These are phyloP conservation scores for Neotoxoptera formosana DNA, from an alignment of 1,140 invertebrate species.

Conservation along the genomic window DNA sequence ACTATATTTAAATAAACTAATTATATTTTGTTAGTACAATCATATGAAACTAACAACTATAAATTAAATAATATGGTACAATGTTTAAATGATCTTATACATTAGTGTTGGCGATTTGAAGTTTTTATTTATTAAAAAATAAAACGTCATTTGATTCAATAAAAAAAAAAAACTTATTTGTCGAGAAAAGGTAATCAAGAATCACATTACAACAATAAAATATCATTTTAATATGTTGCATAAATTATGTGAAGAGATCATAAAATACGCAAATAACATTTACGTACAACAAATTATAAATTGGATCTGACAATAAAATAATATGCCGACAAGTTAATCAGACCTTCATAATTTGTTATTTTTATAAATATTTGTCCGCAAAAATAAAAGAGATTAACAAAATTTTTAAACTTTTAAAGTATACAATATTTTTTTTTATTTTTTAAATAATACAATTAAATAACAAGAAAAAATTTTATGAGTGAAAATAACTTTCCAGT, in stretches of 20 bases:
- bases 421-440: constrained; percentile 36
- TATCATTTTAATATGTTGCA: constrained; percentile 40
- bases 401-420: constrained; percentile 36
- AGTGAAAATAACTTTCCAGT: constrained; percentile 36
- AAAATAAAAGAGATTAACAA: constrained; percentile 47
- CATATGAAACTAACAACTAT: constrained; percentile 55
- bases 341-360: constrained; percentile 47
- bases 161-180: constrained; percentile 42
- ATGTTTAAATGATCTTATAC: constrained; percentile 52
- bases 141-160: constrained; percentile 49
- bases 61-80: constrained; percentile 56
- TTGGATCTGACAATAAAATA: constrained; percentile 27
- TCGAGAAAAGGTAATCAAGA: constrained; percentile 36
- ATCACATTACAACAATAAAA: constrained; percentile 52
- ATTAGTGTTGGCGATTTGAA: constrained; percentile 37
- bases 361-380: constrained; percentile 45
- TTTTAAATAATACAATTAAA: constrained; percentile 44
- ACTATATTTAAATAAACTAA: constrained; percentile 54
- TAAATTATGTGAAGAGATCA: constrained; percentile 57
- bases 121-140: constrained; percentile 52
- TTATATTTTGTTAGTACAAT: constrained; percentile 57
- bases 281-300: constrained; percentile 49
- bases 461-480: constrained; percentile 15
- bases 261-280: constrained; percentile 56
- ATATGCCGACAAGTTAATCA: constrained; percentile 20